These are phyloP conservation scores for Hydropsyche tenuis DNA, from an alignment of 1,140 invertebrate genomes.

Conservation along the genomic window DNA sequence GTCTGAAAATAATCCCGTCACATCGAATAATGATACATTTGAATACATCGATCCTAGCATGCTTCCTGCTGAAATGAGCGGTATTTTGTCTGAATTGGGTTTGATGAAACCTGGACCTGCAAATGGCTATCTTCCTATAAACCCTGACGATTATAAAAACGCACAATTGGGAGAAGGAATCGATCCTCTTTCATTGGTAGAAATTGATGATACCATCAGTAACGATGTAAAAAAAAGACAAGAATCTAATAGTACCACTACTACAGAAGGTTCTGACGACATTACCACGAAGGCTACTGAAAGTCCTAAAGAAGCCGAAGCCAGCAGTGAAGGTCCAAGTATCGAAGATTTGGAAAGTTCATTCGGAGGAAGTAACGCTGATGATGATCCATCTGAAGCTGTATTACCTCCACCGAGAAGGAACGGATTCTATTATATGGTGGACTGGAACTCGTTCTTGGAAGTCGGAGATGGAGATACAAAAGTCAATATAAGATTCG, in stretches of 20 bases:
- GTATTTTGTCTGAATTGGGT: constrained; percentile 47
- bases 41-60: constrained; percentile 41
- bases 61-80: constrained; percentile 47
- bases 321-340: constrained; percentile 58
- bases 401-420: constrained; percentile 67
- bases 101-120: constrained; percentile 14
- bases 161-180: too few relatives aligned
- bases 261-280: constrained; percentile 51
- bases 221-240: constrained; percentile 53
- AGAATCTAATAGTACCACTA: constrained; percentile 35
- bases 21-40: constrained; percentile 17
- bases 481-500: constrained; percentile 77
- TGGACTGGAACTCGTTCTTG: constrained; percentile 85
- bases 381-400: constrained; percentile 64
- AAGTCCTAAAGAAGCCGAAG: constrained; percentile 53
- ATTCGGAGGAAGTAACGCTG: constrained; percentile 70
- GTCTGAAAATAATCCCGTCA: not conserved
- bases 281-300: constrained; percentile 36
- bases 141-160: too few relatives aligned
- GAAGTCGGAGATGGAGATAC: constrained; percentile 81
- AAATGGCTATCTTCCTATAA: not conserved
- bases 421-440: constrained; percentile 81
- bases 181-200: constrained; percentile 41
- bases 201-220: constrained; percentile 42
- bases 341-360: constrained; percentile 76